Evolutionary conservation across 2,113 vertebrate genomes (phyloP).

Genomic region (Microcebus tavaratra): DNA sequence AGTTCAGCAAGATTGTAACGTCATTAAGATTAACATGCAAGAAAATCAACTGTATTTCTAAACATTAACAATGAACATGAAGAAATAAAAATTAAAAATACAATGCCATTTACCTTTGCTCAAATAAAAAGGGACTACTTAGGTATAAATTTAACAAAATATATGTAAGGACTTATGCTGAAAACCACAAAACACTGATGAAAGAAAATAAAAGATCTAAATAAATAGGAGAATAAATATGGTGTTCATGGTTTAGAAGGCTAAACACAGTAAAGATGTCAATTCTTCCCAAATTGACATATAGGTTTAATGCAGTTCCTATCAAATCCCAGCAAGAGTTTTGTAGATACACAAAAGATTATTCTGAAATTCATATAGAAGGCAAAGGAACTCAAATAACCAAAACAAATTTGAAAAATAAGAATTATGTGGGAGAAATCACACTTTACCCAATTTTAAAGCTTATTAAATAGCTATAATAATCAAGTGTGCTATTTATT

Average conservation of each 20-base stretch:
- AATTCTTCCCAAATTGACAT: not conserved
- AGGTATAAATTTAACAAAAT: not conserved
- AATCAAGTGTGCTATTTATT: not conserved
- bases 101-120: not conserved
- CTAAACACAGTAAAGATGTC: not conserved
- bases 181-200: not conserved
- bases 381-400: not conserved
- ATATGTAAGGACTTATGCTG: not conserved
- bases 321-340: not conserved
- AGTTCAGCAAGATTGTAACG: not conserved
- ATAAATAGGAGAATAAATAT: not conserved
- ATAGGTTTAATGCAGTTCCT: not conserved
- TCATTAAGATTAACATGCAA: not conserved
- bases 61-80: conserved; percentile 11
- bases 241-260: not conserved
- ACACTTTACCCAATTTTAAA: not conserved
- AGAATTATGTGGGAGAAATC: not conserved
- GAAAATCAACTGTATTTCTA: conserved; percentile 29
- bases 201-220: not conserved
- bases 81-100: not conserved
- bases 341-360: not conserved
- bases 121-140: not conserved
- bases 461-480: not conserved
- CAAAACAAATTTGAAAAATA: not conserved
- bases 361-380: not conserved